Conservation (phyloP, 2,113 vertebrate species). For the Corythaixoides concolor region DNA sequence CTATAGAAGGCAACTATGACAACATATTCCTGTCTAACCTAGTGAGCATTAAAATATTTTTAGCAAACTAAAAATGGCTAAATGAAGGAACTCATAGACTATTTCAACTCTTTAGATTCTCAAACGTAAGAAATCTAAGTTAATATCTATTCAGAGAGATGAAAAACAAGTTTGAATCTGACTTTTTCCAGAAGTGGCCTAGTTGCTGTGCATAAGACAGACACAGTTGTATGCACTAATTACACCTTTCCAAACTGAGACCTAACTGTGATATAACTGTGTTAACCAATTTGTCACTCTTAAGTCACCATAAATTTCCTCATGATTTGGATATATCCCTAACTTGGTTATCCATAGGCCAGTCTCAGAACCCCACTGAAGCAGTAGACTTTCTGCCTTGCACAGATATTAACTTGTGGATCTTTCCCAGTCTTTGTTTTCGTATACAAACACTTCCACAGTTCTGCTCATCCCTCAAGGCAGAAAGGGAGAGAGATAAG, state of each 20-base stretch:
- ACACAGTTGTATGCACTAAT: too few relatives aligned
- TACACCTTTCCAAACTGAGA: too few relatives aligned
- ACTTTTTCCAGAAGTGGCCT: not conserved
- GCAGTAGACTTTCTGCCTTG: not conserved
- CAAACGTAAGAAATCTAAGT: not conserved
- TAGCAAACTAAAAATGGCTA: not conserved
- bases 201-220: too few relatives aligned
- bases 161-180: not conserved
- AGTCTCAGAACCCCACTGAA: not conserved
- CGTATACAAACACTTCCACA: not conserved
- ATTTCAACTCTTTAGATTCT: not conserved
- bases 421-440: not conserved
- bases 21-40: not conserved
- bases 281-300: not conserved
- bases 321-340: not conserved
- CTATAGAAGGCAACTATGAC: not conserved
- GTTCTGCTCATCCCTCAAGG: not conserved
- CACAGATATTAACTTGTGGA: not conserved
- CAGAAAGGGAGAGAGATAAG: not conserved
- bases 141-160: not conserved
- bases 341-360: not conserved
- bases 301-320: not conserved
- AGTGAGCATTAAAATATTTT: not conserved
- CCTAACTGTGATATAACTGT: not conserved
- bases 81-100: not conserved